Base-by-base conservation (phyloP, 2,113 vertebrate genomes). In the Pavo muticus region DNA sequence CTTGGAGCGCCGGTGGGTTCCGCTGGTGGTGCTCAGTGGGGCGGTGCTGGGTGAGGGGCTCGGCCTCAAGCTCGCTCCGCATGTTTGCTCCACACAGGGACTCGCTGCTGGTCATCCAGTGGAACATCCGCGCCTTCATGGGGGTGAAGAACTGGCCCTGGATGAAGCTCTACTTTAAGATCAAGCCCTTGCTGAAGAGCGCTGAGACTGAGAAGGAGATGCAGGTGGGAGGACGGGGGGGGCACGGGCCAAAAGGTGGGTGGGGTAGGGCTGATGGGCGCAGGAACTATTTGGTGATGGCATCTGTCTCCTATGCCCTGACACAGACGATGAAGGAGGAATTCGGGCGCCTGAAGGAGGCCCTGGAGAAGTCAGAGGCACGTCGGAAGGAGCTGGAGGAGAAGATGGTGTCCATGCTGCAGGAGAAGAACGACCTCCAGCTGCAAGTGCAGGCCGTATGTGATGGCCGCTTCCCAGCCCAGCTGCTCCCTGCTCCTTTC, bases 151-250 rank as follows among this genome's bases (percentile, higher is more conserved):
- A 99, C 91, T 99, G 99, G 99, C 98, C 98, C 0, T 99, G 98
- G 98, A 99, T 99, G 99, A 99, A 98, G 91, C 97, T 99, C n/a
- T 99, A 91, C 96, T 99, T 99, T 93, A 99, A 99, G 97, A 99
- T 99, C 95, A 99, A 99, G 61, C 99, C 99, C 5, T 91, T 99
- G 80, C 40, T 99, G 88, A 99, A 98, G 96, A 99, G 98, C 0
- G 99, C 99, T 0, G 99, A 99, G 91, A 97, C 98, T 0, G 99
- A 99, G 97, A 98, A 99, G 84, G 98, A 98, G 95, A 96, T 99
- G 97, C 97, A 93, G 95, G 95, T 94, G 63, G 32, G 79, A 30
- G 52, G 52, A 29, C 5, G 47, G 47, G 27, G 27, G 23, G 27
- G 7, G 13, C 52, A 15, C 7, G 13, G 50, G 50, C 50, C 50